Conservation (phyloP, 2,113 vertebrate species). For the Trogon surrucura region DNA sequence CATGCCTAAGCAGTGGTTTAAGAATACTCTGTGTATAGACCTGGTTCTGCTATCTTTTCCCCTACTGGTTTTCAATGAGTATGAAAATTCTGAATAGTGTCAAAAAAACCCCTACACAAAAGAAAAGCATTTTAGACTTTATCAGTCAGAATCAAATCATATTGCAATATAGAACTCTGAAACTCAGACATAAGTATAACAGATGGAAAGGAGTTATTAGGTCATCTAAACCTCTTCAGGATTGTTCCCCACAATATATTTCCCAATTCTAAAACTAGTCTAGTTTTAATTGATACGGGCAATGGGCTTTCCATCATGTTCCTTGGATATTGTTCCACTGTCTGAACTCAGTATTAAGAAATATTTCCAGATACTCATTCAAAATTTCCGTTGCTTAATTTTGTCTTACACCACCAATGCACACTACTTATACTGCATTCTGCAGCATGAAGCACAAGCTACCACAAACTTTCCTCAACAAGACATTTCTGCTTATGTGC, state of each 20-base stretch:
- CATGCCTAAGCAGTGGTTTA: not conserved
- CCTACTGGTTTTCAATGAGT: not conserved
- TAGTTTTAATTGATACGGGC: constrained; percentile 51
- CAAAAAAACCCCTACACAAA: not conserved
- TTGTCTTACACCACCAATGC: not conserved
- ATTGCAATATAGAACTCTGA: constrained; percentile 41
- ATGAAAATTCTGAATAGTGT: not conserved
- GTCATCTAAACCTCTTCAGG: constrained; percentile 29
- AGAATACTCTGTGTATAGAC: not conserved
- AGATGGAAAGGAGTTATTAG: constrained; percentile 55
- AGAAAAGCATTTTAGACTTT: constrained; percentile 15
- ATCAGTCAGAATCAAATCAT: constrained; percentile 29
- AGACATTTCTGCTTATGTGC: not conserved
- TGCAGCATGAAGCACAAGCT: not conserved
- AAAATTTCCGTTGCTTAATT: constrained; percentile 18
- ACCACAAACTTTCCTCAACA: not conserved
- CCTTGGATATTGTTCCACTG: constrained; percentile 29
- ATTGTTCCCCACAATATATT: constrained; percentile 49
- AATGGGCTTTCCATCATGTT: constrained; percentile 47
- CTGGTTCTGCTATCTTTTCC: not conserved
- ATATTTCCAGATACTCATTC: constrained; percentile 30
- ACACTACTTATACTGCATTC: not conserved
- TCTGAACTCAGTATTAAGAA: constrained; percentile 24
- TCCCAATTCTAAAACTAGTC: constrained; percentile 24
- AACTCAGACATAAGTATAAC: not conserved